A percentile compares a stretch with the other conserved stretches of the same genome.
Evolutionary conservation across 1,140 invertebrate genomes (phyloP).

Genomic region (Brachionus calyciflorus): DNA sequence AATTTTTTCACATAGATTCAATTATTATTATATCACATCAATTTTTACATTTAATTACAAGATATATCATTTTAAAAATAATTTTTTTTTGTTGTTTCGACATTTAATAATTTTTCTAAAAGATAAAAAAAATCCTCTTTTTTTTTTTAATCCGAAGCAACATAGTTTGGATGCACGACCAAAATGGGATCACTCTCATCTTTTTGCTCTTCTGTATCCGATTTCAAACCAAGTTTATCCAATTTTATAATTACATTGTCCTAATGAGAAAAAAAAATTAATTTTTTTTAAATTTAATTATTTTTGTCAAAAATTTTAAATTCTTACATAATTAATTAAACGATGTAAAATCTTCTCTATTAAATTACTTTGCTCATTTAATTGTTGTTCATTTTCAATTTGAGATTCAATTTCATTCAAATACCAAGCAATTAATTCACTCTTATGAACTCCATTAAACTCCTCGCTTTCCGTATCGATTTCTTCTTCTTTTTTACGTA

Average conservation of each 20-base stretch:
- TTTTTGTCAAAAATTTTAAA: slow-evolving; percentile 69
- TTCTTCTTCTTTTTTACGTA: slow-evolving; percentile 72
- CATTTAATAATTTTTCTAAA: neutral
- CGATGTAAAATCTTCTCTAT: slow-evolving; percentile 94
- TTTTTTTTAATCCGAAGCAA: slow-evolving; percentile 66
- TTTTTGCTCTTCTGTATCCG: slow-evolving; percentile 53
- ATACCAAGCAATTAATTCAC: slow-evolving; percentile 45
- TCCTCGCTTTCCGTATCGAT: slow-evolving; percentile 43
- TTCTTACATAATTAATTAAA: slow-evolving; percentile 72
- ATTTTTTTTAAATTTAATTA: no score
- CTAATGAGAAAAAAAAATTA: slow-evolving; percentile 53
- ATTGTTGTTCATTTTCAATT: slow-evolving; percentile 77
- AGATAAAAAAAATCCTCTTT: neutral
- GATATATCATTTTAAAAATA: no score
- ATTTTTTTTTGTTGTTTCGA: no score
- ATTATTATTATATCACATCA: no score
- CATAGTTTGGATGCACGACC: slow-evolving; percentile 92
- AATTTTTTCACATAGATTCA: no score
- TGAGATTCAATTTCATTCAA: slow-evolving; percentile 43
- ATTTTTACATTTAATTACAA: no score
- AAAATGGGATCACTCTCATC: slow-evolving; percentile 73
- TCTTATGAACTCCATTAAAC: slow-evolving; percentile 36
- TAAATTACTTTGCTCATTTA: slow-evolving; percentile 80
- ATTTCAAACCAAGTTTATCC: slow-evolving; percentile 66
- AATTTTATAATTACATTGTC: slow-evolving; percentile 88